phyloP scores from a whole-genome alignment of 2,113 vertebrate species.

The Orycteropus afer region DNA sequence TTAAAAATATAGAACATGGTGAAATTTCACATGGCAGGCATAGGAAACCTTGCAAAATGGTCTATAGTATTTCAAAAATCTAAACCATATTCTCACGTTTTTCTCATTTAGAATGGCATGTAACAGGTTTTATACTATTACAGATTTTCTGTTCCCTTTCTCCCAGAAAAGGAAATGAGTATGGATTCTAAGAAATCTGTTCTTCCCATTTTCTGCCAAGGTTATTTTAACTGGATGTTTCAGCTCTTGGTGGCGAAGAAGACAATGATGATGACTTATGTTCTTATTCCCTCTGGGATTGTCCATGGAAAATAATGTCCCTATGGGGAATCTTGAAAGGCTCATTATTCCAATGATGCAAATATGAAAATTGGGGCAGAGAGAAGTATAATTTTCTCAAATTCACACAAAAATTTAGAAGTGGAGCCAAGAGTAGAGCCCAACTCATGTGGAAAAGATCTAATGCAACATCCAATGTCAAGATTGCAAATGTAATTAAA shows the following conservation, averaged over 20 bases:
- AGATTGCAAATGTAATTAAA: conserved; percentile 68
- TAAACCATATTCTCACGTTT: conserved; percentile 19
- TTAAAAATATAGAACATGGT: background rate
- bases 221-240: conserved; percentile 54
- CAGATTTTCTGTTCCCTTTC: background rate
- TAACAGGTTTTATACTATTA: conserved; percentile 8
- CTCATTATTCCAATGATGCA: conserved; percentile 63
- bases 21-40: background rate
- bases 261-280: background rate
- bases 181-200: conserved; percentile 38
- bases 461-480: conserved; percentile 49
- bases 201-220: conserved; percentile 29
- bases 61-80: background rate
- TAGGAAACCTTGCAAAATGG: conserved; percentile 8
- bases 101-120: background rate
- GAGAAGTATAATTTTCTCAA: conserved; percentile 72
- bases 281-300: conserved; percentile 63
- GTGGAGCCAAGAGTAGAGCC: conserved; percentile 49
- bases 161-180: conserved; percentile 47
- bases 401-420: conserved; percentile 66
- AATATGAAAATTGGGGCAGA: conserved; percentile 74
- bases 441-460: conserved; percentile 73
- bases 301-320: conserved; percentile 58
- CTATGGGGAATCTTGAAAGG: conserved; percentile 42
- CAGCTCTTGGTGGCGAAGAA: conserved; percentile 53